Conservation (phyloP, 2,888 invertebrate species). For the Herminia tarsipennalis region DNA sequence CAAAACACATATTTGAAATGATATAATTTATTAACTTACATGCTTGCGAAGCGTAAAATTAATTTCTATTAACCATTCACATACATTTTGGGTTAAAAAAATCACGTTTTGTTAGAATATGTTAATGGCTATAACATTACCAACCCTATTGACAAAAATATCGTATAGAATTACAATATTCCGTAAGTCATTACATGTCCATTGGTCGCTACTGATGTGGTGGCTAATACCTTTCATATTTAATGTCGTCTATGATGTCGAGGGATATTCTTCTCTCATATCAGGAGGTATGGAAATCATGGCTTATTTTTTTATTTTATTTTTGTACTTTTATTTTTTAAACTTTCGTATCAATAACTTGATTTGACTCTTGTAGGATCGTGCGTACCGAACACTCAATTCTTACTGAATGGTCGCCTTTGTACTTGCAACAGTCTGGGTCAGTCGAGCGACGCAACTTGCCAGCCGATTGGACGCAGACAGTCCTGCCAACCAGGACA, state of each 20-base stretch:
- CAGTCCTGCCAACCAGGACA: slow-evolving; percentile 64
- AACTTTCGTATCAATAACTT: neutral
- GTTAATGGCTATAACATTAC: slow-evolving; percentile 57
- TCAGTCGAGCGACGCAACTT: slow-evolving; percentile 60
- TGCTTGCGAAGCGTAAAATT: slow-evolving; percentile 49
- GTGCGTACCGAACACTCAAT: slow-evolving; percentile 71
- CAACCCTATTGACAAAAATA: slow-evolving; percentile 54
- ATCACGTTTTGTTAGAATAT: slow-evolving; percentile 53
- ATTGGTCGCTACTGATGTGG: neutral
- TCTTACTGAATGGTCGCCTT: slow-evolving; percentile 60
- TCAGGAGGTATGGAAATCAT: too few species aligned
- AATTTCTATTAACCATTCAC: slow-evolving; percentile 21
- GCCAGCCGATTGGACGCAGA: slow-evolving; percentile 51
- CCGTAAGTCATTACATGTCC: slow-evolving; percentile 51
- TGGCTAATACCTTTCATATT: neutral
- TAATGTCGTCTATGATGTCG: neutral
- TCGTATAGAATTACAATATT: slow-evolving; percentile 40
- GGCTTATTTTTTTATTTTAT: neutral
- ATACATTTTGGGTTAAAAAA: slow-evolving; percentile 36
- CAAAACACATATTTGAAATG: slow-evolving; percentile 17
- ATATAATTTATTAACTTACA: slow-evolving; percentile 19
- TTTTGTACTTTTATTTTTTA: neutral
- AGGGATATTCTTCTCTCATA: too few species aligned
- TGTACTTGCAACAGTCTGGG: slow-evolving; percentile 68
- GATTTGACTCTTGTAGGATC: slow-evolving; percentile 46